These are phyloP conservation scores for Nasonia longicornis DNA, from an alignment of 1,140 invertebrate genomes.

Conservation along the genomic window DNA sequence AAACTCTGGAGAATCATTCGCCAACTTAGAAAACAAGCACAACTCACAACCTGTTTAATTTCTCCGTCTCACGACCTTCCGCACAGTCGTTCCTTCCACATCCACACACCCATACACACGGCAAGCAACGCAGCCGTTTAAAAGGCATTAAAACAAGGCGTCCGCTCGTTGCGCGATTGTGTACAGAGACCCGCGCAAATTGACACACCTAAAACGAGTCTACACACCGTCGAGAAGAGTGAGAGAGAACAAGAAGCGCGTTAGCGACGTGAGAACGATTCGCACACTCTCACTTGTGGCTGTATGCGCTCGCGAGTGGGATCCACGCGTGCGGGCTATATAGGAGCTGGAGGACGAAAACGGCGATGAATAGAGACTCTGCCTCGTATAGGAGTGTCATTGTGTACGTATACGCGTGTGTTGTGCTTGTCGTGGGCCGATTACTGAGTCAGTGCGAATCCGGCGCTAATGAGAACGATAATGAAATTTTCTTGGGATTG, in stretches of 20 bases:
- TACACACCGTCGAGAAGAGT: not conserved
- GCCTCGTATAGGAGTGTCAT: not conserved
- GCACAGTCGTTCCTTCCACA: not conserved
- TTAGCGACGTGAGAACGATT: constrained; percentile 56
- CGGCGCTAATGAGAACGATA: not conserved
- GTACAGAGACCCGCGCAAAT: constrained; percentile 3
- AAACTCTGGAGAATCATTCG: too few relatives aligned
- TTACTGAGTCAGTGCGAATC: not conserved
- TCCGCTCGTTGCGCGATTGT: not conserved
- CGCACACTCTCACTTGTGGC: constrained; percentile 56
- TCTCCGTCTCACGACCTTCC: constrained; percentile 23
- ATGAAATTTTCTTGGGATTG: not conserved
- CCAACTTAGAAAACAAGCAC: too few relatives aligned
- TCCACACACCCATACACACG: not conserved
- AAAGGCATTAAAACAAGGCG: not conserved
- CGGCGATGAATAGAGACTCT: not conserved
- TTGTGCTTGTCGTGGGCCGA: not conserved
- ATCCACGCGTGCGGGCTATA: not conserved
- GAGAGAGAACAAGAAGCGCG: constrained; percentile 16
- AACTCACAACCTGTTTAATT: not conserved
- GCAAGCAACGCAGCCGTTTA: not conserved
- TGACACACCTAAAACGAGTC: constrained; percentile 10
- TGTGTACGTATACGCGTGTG: constrained; percentile 1
- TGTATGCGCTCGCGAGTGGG: not conserved
- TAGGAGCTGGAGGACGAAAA: not conserved